Base-by-base conservation (phyloP, 2,113 vertebrate species). In the Lasiurus borealis region DNA sequence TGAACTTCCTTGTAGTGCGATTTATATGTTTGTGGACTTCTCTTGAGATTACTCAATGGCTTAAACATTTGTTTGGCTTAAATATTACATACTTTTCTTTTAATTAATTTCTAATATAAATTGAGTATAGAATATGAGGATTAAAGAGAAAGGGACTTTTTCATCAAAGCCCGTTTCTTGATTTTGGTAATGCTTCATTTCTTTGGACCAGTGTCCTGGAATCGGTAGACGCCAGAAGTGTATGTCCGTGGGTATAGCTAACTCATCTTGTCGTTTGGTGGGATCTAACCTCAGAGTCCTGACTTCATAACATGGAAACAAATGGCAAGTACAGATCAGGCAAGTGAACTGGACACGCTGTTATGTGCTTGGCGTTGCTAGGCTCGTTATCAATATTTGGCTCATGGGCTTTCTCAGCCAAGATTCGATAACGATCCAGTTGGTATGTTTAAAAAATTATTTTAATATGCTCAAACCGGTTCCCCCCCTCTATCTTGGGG, bases 11-110 rank as follows among this genome's bases (percentile, higher is more conserved):
- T 81, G 3, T 57, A 89, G 52, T 87, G 69, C 54, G 85, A 85
- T 87, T 54, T 82, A 46, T 81, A 93, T 57, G 16, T 97, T 62
- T 84, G 3, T 73, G 81, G 62, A 48, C 68, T 34, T 90, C 73
- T 95, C 40, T 90, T 93, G 66, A 93, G 16, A 54, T 44, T 34
- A 29, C n/a, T 93, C 5, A 15, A 86, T 84, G 71, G 52, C 5
- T 89, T 96, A 94, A 86, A 94, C 95, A 92, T 94, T 96, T 93
- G 59, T 92, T 94, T 95, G 85, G 18, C 69, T 71, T 95, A 86
- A 94, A 44, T 88, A 76, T 83, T 86, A 94, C 36, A 83, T 85
- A 78, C 75, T 83, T 93, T 95, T 40, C 36, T 75, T 77, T 90
- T 85, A 96, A 91, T 92, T 90, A 76, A 93, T 82, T 91, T 87